Conservation (phyloP, 1,140 invertebrate genomes). For the Pectinophora gossypiella region DNA sequence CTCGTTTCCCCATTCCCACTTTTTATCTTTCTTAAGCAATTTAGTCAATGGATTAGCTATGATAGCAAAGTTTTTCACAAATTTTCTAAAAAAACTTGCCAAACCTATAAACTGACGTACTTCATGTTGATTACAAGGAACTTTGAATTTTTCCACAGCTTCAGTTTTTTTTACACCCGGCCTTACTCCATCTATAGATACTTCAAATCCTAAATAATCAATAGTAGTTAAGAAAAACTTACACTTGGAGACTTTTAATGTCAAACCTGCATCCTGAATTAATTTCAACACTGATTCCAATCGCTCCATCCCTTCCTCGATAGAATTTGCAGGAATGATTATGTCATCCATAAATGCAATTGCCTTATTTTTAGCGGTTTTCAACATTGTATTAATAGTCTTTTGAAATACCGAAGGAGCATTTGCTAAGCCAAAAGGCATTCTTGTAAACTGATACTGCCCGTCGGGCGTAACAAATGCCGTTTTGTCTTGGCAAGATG, state of each 20-base stretch:
- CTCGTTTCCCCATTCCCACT: slow-evolving; percentile 5
- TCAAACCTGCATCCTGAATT: slow-evolving; percentile 6
- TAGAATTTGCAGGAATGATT: slow-evolving; percentile 10
- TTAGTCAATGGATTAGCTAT: slow-evolving; percentile 26
- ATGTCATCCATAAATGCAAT: slow-evolving; percentile 25
- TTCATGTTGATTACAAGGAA: slow-evolving; percentile 28
- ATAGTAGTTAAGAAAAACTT: slow-evolving; percentile 17
- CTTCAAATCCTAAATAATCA: slow-evolving; percentile 27
- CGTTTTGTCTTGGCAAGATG: slow-evolving; percentile 23
- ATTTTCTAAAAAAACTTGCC: slow-evolving; percentile 39
- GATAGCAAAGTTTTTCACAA: slow-evolving; percentile 25
- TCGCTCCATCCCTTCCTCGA: slow-evolving; percentile 10
- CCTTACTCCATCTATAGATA: slow-evolving; percentile 10
- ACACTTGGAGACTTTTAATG: slow-evolving; percentile 22
- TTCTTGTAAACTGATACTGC: slow-evolving; percentile 31
- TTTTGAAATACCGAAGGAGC: slow-evolving; percentile 41
- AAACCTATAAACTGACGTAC: slow-evolving; percentile 35
- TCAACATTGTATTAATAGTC: slow-evolving; percentile 47
- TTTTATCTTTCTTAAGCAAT: slow-evolving; percentile 17
- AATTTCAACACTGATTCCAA: slow-evolving; percentile 14
- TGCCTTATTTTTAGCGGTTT: slow-evolving; percentile 6
- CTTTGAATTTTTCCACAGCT: background rate
- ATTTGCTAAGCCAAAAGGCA: slow-evolving; percentile 40
- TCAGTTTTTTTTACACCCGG: slow-evolving; percentile 7
- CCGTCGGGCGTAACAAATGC: slow-evolving; percentile 35